phyloP scores from a whole-genome alignment of 2,113 vertebrate species.

The Brachypteracias leptosomus region DNA sequence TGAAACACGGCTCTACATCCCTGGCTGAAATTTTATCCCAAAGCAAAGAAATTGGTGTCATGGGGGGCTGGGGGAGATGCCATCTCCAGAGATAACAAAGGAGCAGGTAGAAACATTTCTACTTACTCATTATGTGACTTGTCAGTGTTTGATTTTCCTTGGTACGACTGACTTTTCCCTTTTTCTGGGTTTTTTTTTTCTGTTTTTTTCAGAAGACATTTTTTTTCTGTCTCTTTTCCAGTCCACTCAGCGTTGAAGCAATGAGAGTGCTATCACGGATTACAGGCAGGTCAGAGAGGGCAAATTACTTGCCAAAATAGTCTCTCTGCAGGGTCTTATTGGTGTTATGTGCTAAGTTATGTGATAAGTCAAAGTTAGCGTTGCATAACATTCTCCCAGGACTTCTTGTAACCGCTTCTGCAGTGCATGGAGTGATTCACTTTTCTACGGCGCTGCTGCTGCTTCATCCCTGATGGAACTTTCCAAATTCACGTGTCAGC shows the following conservation, averaged over 20 bases:
- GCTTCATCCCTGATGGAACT: background rate
- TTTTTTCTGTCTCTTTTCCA: slow-evolving; percentile 19
- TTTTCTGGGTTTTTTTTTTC: background rate
- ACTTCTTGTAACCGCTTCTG: background rate
- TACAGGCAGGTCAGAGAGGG: slow-evolving; percentile 54
- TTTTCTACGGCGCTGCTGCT: background rate
- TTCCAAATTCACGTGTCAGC: background rate
- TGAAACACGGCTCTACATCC: background rate
- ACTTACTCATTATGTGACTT: background rate
- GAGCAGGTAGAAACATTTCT: background rate
- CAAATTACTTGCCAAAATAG: slow-evolving; percentile 66
- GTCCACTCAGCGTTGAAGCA: slow-evolving; percentile 7
- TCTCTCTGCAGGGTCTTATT: slow-evolving; percentile 38
- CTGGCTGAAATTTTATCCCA: background rate
- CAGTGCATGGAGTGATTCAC: background rate
- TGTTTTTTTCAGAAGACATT: background rate
- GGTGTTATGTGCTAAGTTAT: slow-evolving; percentile 37
- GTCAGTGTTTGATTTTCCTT: background rate
- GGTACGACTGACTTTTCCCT: background rate
- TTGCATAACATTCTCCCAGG: slow-evolving; percentile 47
- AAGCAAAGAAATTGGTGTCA: background rate
- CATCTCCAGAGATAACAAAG: background rate
- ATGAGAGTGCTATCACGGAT: slow-evolving; percentile 20
- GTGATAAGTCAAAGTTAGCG: slow-evolving; percentile 61
- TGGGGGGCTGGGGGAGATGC: too few species aligned